Evolutionary conservation across 2,113 vertebrate genomes (phyloP).

Genomic region (Thermophis baileyi): DNA sequence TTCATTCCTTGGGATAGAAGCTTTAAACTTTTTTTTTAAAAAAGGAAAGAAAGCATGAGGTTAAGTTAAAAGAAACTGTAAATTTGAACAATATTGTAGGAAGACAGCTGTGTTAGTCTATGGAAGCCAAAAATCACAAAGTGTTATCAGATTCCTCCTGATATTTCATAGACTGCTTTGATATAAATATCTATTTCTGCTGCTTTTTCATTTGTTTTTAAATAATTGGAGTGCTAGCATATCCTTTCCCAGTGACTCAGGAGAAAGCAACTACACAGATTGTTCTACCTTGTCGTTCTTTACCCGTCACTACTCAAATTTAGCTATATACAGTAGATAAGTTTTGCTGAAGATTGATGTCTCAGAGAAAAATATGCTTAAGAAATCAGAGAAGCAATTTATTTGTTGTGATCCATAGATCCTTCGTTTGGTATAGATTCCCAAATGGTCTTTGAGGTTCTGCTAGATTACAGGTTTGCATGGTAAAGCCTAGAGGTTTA

Average conservation of each 20-base stretch:
- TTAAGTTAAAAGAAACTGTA: slow-evolving; percentile 68
- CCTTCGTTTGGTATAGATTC: neutral
- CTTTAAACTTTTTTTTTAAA: neutral
- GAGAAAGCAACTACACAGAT: too few relatives aligned
- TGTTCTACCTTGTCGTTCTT: neutral
- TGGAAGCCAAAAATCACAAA: slow-evolving; percentile 4
- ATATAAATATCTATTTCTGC: neutral
- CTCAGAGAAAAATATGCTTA: neutral
- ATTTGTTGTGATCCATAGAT: neutral
- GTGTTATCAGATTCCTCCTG: neutral
- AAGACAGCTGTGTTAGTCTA: neutral
- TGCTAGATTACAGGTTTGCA: neutral
- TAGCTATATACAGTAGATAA: neutral
- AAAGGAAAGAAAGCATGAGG: neutral
- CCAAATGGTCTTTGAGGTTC: neutral
- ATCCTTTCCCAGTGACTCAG: neutral
- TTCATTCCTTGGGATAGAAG: neutral
- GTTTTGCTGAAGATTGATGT: neutral
- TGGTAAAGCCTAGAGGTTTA: neutral
- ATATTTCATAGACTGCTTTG: slow-evolving; percentile 28
- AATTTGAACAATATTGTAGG: slow-evolving; percentile 38
- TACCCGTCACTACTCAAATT: neutral
- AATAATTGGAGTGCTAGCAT: neutral
- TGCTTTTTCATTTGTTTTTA: neutral
- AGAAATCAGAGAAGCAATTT: neutral